Conservation (phyloP, 2,113 vertebrate species). For the Brachyhypopomus occidentalis region DNA sequence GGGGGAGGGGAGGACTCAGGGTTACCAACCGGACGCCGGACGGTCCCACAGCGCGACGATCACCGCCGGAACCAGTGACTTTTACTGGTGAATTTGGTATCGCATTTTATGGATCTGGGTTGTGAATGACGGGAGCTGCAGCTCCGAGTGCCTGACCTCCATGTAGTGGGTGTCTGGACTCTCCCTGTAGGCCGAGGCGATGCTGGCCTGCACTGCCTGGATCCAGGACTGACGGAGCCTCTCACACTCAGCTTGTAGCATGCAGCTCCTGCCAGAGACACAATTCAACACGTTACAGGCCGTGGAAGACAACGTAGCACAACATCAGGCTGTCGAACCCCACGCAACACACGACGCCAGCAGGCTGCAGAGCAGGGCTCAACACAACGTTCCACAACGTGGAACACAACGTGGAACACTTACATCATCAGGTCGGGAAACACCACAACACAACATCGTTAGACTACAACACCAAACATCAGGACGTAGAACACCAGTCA, state of each 20-base stretch:
- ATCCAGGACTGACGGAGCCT: constrained; percentile 93
- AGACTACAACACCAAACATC: background rate
- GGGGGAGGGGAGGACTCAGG: background rate
- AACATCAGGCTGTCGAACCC: background rate
- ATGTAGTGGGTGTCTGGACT: constrained; percentile 88
- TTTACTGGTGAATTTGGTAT: no score
- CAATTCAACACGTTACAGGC: background rate
- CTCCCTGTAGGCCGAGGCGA: constrained; percentile 93
- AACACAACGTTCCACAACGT: no score
- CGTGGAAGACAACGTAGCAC: background rate
- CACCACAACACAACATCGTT: background rate
- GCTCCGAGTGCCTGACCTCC: constrained; percentile 74
- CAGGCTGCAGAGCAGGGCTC: no score
- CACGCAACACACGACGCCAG: background rate
- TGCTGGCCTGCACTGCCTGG: constrained; percentile 95
- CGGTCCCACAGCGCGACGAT: no score
- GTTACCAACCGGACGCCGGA: background rate
- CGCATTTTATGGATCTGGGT: no score
- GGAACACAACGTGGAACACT: background rate
- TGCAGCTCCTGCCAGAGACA: constrained; percentile 85
- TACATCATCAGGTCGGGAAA: background rate
- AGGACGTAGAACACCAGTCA: no score
- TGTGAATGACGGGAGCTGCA: background rate
- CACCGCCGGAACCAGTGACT: no score
- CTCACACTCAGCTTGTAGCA: constrained; percentile 97